Base-by-base conservation (phyloP, 2,113 vertebrate genomes). In the Oreochromis spilurus region DNA sequence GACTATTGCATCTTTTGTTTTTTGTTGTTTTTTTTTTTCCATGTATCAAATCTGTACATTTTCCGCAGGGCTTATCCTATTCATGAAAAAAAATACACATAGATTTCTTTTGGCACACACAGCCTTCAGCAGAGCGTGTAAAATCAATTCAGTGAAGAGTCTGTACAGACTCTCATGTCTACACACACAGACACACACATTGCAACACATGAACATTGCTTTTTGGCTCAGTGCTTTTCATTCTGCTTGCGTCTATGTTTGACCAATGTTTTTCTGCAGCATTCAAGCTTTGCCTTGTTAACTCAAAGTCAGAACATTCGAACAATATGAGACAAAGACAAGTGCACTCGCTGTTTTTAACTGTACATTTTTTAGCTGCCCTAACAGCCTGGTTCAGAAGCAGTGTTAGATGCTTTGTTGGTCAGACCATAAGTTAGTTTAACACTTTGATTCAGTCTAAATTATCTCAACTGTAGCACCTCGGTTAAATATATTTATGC, bases 61-160 rank as follows among this genome's bases (percentile, higher is more conserved):
- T 93, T 93, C 87, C 43, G 65, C 85, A 91, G 91, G 87, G 90
- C 85, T 93, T 89, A 91, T 91, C 85, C 82, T 92, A 89, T 92
- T 95, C 92, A 91, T 90, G 81, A 88, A 88, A 81, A 90, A 82
- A 82, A 79, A 58, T 78, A 78, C 72, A 89, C 82, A 90, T 88
- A 91, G 85, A 94, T 93, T 90, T 92, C 89, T 95, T 93, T 93
- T 94, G 92, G 92, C 93, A 89, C 87, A 89, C 87, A 90, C 88
- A 87, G 94, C 91, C 92, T 93, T 95, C 92, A 94, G 87, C 91
- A 91, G 93, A 94, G 93, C 92, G 84, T 93, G 90, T 87, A 90
- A 94, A 95, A 94, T 94, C 92, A 92, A 93, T 94, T 92, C 89
- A 90, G 85, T n/a, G 87, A 87, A 93, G 91, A 91, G 81, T 91